Evolutionary conservation across 1,140 invertebrate genomes (phyloP).

Genomic region (Holotrichia oblita): DNA sequence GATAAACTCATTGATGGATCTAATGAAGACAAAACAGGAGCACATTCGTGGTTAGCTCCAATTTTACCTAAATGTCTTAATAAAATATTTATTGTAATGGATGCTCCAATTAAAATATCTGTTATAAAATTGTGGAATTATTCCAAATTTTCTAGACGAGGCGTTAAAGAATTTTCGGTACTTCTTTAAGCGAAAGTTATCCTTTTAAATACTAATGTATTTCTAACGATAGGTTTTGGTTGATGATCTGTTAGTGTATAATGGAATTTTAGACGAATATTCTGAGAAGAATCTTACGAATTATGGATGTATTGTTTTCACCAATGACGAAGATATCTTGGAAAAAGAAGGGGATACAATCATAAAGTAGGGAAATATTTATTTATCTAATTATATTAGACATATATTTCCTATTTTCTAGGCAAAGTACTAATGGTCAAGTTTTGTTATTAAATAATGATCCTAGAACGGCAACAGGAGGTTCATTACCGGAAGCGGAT

Average conservation of each 20-base stretch:
- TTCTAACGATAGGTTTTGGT: slow-evolving; percentile 70
- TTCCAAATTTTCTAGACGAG: slow-evolving; percentile 77
- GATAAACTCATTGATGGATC: slow-evolving; percentile 81
- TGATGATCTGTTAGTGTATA: slow-evolving; percentile 81
- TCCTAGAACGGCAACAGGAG: slow-evolving; percentile 51
- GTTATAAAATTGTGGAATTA: slow-evolving; percentile 88
- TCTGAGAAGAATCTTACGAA: slow-evolving; percentile 47
- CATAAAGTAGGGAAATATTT: slow-evolving; percentile 46
- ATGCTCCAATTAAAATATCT: slow-evolving; percentile 75
- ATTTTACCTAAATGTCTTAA: slow-evolving; percentile 74
- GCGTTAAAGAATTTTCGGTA: slow-evolving; percentile 85
- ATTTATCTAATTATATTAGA: neutral
- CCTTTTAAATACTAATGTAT: slow-evolving; percentile 25
- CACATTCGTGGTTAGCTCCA: slow-evolving; percentile 84
- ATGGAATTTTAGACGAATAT: slow-evolving; percentile 57
- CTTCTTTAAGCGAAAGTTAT: slow-evolving; percentile 46
- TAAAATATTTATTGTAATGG: slow-evolving; percentile 82
- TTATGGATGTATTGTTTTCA: slow-evolving; percentile 65
- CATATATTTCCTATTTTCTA: slow-evolving; percentile 43
- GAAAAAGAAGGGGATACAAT: slow-evolving; percentile 48
- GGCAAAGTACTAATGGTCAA: slow-evolving; percentile 48
- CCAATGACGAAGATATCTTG: slow-evolving; percentile 58
- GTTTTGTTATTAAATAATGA: slow-evolving; percentile 49
- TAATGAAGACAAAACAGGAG: slow-evolving; percentile 73
- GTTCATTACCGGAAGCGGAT: slow-evolving; percentile 53